Base-by-base conservation (phyloP, 2,888 invertebrate genomes). In the Aproaerema taeniolella region DNA sequence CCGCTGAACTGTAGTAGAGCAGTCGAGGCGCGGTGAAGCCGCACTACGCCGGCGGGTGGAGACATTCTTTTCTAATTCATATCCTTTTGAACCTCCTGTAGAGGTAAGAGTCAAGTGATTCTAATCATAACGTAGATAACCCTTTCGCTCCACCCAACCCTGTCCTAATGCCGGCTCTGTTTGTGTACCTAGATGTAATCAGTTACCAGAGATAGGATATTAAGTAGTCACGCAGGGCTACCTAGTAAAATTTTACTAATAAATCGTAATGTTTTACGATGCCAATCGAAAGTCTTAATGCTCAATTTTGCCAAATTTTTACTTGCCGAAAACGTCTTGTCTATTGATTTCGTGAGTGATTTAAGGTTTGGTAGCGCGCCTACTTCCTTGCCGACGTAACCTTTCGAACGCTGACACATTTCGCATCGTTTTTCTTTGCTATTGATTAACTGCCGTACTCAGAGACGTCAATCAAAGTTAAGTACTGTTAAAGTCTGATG, bases 221-320 rank as follows among this genome's bases (percentile, higher is more conserved):
- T 62, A 64, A 62, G 76, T 73, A 70, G 70, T 68, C 68, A 65
- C 61, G 62, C 72, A 71, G 69, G 69, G 68, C 78, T 76, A 67
- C 74, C 59, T 70, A 72, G 73, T 72, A 55, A 67, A 69, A 58
- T 66, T 55, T 68, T 73, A 72, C 71, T 64, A 52, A 61, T 59
- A 55, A 34, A 1, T 24, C 20, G 67, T 74, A 71, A 70, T 63
- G n/a, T 53, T 67, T 69, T 73, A 72, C 70, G 69, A 80, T 74
- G 79, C 82, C 80, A 82, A 82, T 78, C 65, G 67, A 77, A 75
- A 71, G 78, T 79, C 74, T 76, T 72, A 74, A 85, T 86, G 86
- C 86, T 86, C 86, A 86, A 86, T 85, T 79, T 85, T 85, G 86
- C 86, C 86, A 86, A 86, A 86, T 81, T 82, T n/a, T 76, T 73